phyloP scores from a whole-genome alignment of 92 coral and sea anemone genomes.

The Anthopleura xanthogrammica region DNA sequence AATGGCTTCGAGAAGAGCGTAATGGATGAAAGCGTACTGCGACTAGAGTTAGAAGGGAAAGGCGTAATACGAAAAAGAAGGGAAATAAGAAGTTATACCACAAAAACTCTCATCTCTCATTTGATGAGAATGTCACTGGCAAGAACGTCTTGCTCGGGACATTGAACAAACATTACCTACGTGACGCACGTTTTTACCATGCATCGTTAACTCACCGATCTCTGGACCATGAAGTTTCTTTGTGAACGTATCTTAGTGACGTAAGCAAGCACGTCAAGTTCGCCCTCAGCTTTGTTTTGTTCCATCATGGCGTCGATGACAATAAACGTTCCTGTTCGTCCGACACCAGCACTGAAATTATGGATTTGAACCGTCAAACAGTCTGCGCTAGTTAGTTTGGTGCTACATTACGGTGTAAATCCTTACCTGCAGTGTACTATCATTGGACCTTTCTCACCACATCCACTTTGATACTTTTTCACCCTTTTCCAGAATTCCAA shows the following conservation, averaged over 20 bases:
- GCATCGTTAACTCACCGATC: slow-evolving; percentile 18
- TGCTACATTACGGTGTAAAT: too few species aligned
- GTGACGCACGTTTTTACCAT: not conserved
- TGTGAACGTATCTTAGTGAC: slow-evolving; percentile 63
- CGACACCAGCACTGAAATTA: slow-evolving; percentile 56
- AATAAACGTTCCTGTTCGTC: slow-evolving; percentile 71
- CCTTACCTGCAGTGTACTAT: slow-evolving; percentile 79
- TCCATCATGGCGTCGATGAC: slow-evolving; percentile 72
- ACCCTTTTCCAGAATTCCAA: slow-evolving; percentile 64
- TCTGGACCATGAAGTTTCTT: slow-evolving; percentile 57
- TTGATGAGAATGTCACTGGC: too few species aligned
- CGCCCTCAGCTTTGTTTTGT: slow-evolving; percentile 39
- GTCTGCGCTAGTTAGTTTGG: not conserved
- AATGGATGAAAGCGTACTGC: slow-evolving; percentile 61
- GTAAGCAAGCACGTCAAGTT: slow-evolving; percentile 42
- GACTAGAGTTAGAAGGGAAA: slow-evolving; percentile 15
- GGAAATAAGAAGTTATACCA: too few species aligned
- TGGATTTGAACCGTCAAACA: too few species aligned
- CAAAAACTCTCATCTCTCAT: too few species aligned
- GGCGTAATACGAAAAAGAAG: not conserved
- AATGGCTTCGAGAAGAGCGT: slow-evolving; percentile 65
- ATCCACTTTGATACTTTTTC: slow-evolving; percentile 20
- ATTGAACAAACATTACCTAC: too few species aligned
- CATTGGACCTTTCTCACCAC: slow-evolving; percentile 40
- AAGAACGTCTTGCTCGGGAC: not conserved